Base-by-base conservation (phyloP, 2,888 invertebrate species). In the Cheilosia pagana region DNA sequence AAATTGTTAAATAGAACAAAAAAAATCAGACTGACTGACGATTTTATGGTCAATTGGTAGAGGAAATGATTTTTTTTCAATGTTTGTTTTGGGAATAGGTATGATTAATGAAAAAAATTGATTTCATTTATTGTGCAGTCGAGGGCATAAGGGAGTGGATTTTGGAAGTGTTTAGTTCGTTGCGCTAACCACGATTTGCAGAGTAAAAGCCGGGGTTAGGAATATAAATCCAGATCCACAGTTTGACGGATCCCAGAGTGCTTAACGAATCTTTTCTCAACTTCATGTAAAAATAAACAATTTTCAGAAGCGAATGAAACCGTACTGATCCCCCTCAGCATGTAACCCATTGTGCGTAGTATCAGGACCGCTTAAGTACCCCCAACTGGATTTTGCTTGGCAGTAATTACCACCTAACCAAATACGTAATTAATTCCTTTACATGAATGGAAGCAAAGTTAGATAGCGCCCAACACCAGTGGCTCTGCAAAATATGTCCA, bases 1-100 rank as follows among this genome's bases (percentile, higher is more conserved):
- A 77, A 72, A 77, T 62, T 63, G 35, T 57, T 31, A 39, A 25
- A 43, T 12, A 16, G n/a, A 55, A 35, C n/a, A 57, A 23, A 60
- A 53, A 75, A 77, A 77, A 53, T 76, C 60, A 53, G 19, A 39
- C 19, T 43, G 55, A 35, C 63, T 77, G 67, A 63, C 63, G 50
- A 78, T 78, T 78, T 78, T 53, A 78, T 48, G 77, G 70, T 71
- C 77, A 71, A 70, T 63, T 78, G 77, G 45, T 48, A 25, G 35
- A 71, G 77, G 77, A 78, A 78, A 57, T 78, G 62, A 57, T 60
- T 59, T 48, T 70, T 45, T 68, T 50, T 31, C n/a, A n/a, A 4
- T 53, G 35, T 16, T 14, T 63, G 14, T 31, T 55, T 28, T 16
- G 12, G 23, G 16, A 25, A 16, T 48, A n/a, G n/a, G n/a, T n/a